phyloP scores from a whole-genome alignment of 2,797 vertebrate species.

The Calcarius lapponicus region DNA sequence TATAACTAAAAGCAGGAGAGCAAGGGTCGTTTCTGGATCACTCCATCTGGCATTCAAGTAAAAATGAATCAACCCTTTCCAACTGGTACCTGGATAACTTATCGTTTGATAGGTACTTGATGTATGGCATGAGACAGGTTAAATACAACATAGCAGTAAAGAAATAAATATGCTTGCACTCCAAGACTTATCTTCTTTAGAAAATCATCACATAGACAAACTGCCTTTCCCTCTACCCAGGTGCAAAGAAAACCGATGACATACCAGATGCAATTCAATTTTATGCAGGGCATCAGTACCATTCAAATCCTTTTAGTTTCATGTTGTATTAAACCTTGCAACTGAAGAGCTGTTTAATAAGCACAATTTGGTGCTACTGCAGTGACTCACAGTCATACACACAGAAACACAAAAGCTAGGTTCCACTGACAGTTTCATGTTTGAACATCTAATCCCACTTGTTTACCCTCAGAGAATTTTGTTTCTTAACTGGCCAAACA shows the following conservation, averaged over 20 bases:
- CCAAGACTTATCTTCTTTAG: not conserved
- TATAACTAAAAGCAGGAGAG: not conserved
- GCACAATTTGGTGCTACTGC: not conserved
- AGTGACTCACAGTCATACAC: not conserved
- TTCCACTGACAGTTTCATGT: not conserved
- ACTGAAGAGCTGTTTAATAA: not conserved
- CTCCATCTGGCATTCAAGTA: not conserved
- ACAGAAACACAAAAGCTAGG: not conserved
- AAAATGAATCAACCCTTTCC: not conserved
- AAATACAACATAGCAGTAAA: not conserved
- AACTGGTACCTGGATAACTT: not conserved
- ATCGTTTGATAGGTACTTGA: not conserved
- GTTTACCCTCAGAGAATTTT: not conserved
- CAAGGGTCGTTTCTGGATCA: not conserved
- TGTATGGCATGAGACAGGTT: not conserved
- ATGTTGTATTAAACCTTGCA: not conserved
- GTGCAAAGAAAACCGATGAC: not conserved
- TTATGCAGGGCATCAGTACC: not conserved
- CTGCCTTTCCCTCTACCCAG: rapidly evolving
- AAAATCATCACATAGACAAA: not conserved
- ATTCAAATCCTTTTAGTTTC: not conserved
- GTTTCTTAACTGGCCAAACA: not conserved
- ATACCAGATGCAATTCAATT: not conserved
- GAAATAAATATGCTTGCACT: not conserved
- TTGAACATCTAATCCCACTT: not conserved